Evolutionary conservation across 35 echinoderm and acorn worm species (phyloP), one percentile per base, ranked within the genome.

Genomic region (Stichopus chloronotus): DNA sequence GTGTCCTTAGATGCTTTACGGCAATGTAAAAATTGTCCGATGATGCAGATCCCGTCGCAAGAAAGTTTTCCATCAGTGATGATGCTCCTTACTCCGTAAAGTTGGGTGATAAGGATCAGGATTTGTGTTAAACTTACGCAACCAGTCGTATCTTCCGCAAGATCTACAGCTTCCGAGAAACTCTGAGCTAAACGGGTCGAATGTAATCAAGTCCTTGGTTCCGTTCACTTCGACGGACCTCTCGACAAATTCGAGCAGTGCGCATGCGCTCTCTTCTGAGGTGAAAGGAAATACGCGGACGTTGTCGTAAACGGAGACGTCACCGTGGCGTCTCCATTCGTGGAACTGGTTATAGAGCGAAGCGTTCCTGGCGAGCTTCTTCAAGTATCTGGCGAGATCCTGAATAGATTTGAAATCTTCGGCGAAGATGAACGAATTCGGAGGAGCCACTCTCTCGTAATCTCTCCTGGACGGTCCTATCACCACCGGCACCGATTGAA

Each of bases 381-480:
- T 58, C 14, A 93, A 56, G 57, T 93, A 53, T 23, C 53, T 52
- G 14, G 92, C 59, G 23, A 93, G 85, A 25, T 93, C 83, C 11
- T 43, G 7, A 7, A 87, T 10, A 52, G 25, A 87, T 11, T 88
- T 9, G 54, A 93, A 93, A 72, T 93, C 92, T 25, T 78, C 25
- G 8, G 61, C 57, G 20, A 61, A 22, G 22, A 92, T 88, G 14
- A 55, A 86, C 10, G 91, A 86, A 86, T 93, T 90, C 54, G 84
- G 83, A 17, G 92, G 65, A 7, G 92, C 59, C 22, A 93, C 21
- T 56, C 85, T 22, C n/a, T 93, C 92, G 56, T 92, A 92, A 17
- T 92, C 83, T 89, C 69, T 7, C 20, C 58, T 9, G 11, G 65
- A 55, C 0, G 92, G 30, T 52, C 92, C 92, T 5, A 59, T 13